A percentile compares a stretch with the other conserved stretches of the same genome.
Evolutionary conservation across 92 coral and sea anemone species (phyloP).

Genomic region (Parazoanthus atlanticus): DNA sequence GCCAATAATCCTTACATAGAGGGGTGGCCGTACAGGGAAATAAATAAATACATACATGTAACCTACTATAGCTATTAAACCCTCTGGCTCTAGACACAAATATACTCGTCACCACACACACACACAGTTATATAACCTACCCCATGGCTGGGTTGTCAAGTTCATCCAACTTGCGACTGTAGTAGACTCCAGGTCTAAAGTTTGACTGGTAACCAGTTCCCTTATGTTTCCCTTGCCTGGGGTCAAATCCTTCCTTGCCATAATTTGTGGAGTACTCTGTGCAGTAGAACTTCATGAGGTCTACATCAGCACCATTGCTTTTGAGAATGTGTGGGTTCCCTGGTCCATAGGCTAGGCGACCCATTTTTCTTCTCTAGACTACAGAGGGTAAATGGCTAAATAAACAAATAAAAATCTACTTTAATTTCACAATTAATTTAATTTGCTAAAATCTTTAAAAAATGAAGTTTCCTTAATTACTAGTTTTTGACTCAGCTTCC

Average conservation of each 20-base stretch:
- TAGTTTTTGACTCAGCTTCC: not conserved
- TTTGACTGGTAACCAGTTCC: slow-evolving; percentile 99
- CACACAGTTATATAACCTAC: slow-evolving; percentile 44
- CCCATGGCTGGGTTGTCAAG: slow-evolving; percentile 97
- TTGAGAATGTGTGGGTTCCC: slow-evolving; percentile 89
- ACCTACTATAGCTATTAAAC: too few species aligned
- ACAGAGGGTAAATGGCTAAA: not conserved
- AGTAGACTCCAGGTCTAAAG: slow-evolving; percentile 96
- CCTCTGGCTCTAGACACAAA: too few species aligned
- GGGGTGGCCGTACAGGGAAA: too few species aligned
- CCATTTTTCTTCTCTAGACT: slow-evolving; percentile 56
- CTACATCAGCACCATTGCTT: slow-evolving; percentile 90
- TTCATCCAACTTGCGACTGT: slow-evolving; percentile 88
- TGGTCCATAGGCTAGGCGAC: slow-evolving; percentile 95
- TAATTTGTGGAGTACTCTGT: slow-evolving; percentile 93
- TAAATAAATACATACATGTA: too few species aligned
- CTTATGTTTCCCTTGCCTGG: slow-evolving; percentile 79
- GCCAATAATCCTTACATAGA: too few species aligned
- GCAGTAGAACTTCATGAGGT: slow-evolving; percentile 93
- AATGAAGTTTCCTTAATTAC: not conserved
- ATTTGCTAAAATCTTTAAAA: not conserved
- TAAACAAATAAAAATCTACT: not conserved
- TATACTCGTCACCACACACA: not conserved
- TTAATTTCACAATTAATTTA: not conserved
- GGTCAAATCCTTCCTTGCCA: slow-evolving; percentile 87